Evolutionary conservation across 37 sponge, comb jelly and placozoan species (phyloP).

Genomic region (Ianthella basta): DNA sequence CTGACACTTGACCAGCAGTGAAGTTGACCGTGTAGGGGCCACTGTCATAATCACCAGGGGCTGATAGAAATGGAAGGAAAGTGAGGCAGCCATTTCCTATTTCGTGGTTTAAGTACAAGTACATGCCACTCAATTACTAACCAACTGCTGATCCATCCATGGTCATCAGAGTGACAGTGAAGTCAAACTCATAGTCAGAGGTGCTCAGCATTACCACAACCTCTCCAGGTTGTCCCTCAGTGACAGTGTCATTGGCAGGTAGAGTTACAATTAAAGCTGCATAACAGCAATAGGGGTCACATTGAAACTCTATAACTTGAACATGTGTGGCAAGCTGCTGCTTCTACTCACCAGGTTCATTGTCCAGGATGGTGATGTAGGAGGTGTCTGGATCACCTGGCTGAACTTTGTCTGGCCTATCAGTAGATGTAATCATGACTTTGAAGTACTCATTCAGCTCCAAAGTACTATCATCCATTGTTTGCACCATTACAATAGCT

Average conservation of each 20-base stretch:
- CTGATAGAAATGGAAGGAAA: no score
- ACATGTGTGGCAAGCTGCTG: background rate
- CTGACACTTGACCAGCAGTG: no score
- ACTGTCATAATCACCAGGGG: no score
- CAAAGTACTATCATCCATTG: no score
- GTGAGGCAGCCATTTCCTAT: no score
- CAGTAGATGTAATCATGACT: background rate
- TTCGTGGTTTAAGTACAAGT: no score
- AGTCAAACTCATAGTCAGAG: slow-evolving; percentile 5
- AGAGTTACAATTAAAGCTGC: no score
- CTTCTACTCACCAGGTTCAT: background rate
- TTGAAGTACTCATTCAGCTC: no score
- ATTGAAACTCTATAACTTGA: background rate
- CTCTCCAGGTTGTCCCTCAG: background rate
- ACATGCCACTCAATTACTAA: no score
- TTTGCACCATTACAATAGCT: no score
- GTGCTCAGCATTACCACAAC: background rate
- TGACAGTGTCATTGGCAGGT: slow-evolving; percentile 1
- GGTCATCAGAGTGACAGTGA: background rate
- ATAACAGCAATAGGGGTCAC: background rate
- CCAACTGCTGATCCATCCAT: slow-evolving; percentile 16
- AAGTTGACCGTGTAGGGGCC: no score
- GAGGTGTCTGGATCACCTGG: background rate
- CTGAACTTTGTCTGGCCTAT: background rate
- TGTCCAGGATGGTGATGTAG: slow-evolving; percentile 12